Evolutionary conservation across 2,113 vertebrate species (phyloP).

Genomic region (Cercopithecus mona): DNA sequence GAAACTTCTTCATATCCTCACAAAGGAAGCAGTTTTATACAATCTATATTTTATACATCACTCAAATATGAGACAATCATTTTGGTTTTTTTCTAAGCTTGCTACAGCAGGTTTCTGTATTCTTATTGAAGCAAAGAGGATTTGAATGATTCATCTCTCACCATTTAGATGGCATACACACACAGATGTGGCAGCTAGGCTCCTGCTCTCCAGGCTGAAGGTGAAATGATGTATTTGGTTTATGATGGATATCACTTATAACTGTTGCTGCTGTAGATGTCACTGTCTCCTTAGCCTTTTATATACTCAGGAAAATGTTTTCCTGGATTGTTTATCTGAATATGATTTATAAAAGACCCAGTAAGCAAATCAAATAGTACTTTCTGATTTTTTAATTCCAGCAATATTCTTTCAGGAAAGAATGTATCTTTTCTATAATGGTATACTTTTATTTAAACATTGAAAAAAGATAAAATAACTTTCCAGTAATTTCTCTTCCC

Average conservation of each 20-base stretch:
- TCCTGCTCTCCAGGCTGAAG: background rate
- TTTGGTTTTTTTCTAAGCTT: background rate
- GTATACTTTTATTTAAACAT: background rate
- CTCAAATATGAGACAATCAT: background rate
- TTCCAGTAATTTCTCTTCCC: background rate
- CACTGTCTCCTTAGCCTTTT: background rate
- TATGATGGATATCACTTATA: background rate
- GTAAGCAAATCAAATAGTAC: background rate
- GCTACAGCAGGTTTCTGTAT: conserved; percentile 28
- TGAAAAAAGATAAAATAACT: background rate
- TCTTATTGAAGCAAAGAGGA: conserved; percentile 25
- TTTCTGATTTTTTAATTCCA: background rate
- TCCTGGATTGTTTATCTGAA: background rate
- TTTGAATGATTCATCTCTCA: conserved; percentile 30
- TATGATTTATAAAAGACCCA: background rate
- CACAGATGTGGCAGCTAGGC: background rate
- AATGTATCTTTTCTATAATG: background rate
- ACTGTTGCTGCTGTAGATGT: background rate
- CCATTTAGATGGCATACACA: background rate
- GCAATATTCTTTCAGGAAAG: background rate
- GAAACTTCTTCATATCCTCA: background rate
- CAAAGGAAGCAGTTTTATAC: background rate
- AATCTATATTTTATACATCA: conserved; percentile 8
- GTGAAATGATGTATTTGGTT: background rate
- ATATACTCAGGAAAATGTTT: background rate